These are phyloP conservation scores for Deroplatys truncata DNA, from an alignment of 2,888 invertebrate genomes.

Conservation along the genomic window DNA sequence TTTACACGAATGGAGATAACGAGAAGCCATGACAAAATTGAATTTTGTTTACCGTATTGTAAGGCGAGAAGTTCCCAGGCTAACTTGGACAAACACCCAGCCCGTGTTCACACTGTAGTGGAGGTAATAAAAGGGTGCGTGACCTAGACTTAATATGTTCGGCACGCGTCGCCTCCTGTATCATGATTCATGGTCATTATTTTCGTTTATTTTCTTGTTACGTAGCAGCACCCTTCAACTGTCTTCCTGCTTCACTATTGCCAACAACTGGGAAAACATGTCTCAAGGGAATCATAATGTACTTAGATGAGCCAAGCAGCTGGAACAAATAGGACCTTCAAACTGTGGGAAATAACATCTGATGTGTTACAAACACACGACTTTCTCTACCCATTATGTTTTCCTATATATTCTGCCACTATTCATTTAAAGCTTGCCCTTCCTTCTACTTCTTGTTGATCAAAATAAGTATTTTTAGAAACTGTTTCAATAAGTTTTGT, in stretches of 20 bases:
- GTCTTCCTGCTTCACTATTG: background rate
- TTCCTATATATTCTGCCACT: too few relatives aligned
- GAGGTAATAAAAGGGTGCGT: background rate
- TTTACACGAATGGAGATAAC: background rate
- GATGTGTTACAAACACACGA: too few relatives aligned
- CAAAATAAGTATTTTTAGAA: too few relatives aligned
- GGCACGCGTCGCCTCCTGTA: background rate
- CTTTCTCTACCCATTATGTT: too few relatives aligned
- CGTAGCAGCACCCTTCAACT: background rate
- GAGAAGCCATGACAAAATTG: background rate
- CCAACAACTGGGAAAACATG: background rate
- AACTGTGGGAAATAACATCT: too few relatives aligned
- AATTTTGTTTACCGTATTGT: background rate
- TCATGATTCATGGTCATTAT: background rate
- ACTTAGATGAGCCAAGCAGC: too few relatives aligned
- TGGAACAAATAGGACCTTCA: too few relatives aligned
- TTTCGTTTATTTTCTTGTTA: background rate
- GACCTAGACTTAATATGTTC: background rate
- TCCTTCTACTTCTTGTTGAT: too few relatives aligned
- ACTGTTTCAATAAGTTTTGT: too few relatives aligned
- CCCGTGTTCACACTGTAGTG: background rate
- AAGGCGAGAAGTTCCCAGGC: background rate
- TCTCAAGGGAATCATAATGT: too few relatives aligned
- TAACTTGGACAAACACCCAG: background rate
- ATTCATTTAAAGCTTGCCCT: too few relatives aligned